Conservation (phyloP, 1,140 invertebrate genomes). For the Eulimnadia texana region DNA sequence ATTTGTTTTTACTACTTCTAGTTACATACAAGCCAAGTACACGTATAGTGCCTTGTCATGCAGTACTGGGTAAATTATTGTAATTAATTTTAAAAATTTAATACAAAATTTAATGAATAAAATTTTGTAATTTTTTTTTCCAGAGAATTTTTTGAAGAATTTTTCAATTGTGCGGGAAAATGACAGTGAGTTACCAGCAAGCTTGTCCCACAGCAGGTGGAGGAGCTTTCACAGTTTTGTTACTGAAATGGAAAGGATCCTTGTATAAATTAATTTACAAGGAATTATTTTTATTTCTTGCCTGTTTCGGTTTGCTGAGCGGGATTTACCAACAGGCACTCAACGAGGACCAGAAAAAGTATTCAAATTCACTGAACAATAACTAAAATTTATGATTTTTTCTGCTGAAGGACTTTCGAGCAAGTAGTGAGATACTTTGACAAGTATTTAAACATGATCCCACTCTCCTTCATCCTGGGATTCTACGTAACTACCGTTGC, state of each 20-base stretch:
- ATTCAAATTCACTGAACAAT: slow-evolving; percentile 15
- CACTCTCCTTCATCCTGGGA: slow-evolving; percentile 70
- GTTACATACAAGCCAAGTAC: too few species aligned
- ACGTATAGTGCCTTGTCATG: too few species aligned
- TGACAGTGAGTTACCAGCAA: slow-evolving; percentile 62
- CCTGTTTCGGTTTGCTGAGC: slow-evolving; percentile 43
- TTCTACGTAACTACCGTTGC: slow-evolving; percentile 91
- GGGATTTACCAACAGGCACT: slow-evolving; percentile 46
- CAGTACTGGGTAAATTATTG: too few species aligned
- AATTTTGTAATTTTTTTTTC: too few species aligned
- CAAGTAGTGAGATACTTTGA: slow-evolving; percentile 59
- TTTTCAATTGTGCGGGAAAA: slow-evolving; percentile 32
- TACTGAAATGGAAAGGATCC: slow-evolving; percentile 57
- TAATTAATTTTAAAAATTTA: too few species aligned
- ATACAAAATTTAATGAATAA: too few species aligned
- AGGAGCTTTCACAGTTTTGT: slow-evolving; percentile 49
- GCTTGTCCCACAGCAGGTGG: slow-evolving; percentile 55
- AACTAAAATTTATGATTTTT: background rate
- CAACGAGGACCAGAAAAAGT: slow-evolving; percentile 40
- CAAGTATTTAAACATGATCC: slow-evolving; percentile 61
- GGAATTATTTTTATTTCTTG: slow-evolving; percentile 46
- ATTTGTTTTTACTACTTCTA: too few species aligned
- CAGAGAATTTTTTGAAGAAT: too few species aligned
- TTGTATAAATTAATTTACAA: slow-evolving; percentile 59
- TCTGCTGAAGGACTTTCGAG: slow-evolving; percentile 47